These are phyloP conservation scores for Sesamia inferens DNA, from an alignment of 2,888 invertebrate genomes.

Conservation along the genomic window DNA sequence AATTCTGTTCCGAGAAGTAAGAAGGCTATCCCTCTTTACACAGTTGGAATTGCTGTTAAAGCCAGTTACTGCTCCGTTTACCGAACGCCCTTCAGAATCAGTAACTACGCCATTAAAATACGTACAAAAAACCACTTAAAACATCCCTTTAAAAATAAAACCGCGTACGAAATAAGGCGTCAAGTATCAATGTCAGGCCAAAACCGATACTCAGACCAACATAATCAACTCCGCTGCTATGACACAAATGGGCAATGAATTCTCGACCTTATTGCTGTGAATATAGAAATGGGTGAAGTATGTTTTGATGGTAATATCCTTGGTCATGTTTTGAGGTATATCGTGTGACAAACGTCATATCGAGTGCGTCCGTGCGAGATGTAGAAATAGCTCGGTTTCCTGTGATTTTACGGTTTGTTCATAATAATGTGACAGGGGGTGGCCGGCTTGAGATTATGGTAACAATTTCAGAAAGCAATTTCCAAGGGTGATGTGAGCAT, in stretches of 20 bases:
- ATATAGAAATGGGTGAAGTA: slow-evolving; percentile 39
- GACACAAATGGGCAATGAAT: slow-evolving; percentile 54
- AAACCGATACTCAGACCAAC: slow-evolving; percentile 75
- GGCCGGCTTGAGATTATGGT: slow-evolving; percentile 5
- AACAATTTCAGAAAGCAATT: slow-evolving; percentile 40
- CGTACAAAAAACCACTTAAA: slow-evolving; percentile 67
- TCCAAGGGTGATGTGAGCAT: not conserved
- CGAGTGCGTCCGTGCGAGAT: slow-evolving; percentile 74
- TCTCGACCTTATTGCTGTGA: slow-evolving; percentile 53
- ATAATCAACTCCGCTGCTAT: slow-evolving; percentile 24
- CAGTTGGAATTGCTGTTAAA: not conserved
- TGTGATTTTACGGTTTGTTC: slow-evolving; percentile 67
- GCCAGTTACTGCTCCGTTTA: not conserved
- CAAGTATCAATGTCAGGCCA: slow-evolving; percentile 81
- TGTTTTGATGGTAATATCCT: slow-evolving; percentile 39
- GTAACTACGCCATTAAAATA: slow-evolving; percentile 51
- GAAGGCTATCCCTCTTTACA: not conserved
- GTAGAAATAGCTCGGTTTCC: slow-evolving; percentile 79
- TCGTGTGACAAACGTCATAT: slow-evolving; percentile 79
- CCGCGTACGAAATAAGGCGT: slow-evolving; percentile 76
- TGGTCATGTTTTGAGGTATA: slow-evolving; percentile 68
- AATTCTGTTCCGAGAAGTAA: too few species aligned
- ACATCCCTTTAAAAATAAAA: slow-evolving; percentile 71
- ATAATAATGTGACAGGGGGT: slow-evolving; percentile 57
- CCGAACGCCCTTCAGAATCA: slow-evolving; percentile 33